A percentile compares a stretch with the other conserved stretches of the same genome.
phyloP scores from a whole-genome alignment of 92 coral and sea anemone species.

The Epizoanthus illoricatus region DNA sequence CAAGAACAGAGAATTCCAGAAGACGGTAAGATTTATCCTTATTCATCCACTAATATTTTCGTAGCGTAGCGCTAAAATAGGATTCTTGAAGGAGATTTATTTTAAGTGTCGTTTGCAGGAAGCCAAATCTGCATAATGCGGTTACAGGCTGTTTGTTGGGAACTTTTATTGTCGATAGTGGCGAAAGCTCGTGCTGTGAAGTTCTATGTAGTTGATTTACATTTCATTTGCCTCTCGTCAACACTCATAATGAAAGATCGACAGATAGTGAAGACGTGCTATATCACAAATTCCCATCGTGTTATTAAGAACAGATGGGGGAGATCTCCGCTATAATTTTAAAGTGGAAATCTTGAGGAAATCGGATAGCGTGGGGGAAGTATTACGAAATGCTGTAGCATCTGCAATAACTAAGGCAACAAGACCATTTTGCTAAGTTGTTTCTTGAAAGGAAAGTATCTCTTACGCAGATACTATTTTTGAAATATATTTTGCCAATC shows the following conservation, averaged over 20 bases:
- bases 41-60: background rate
- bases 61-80: background rate
- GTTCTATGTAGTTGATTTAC: slow-evolving; percentile 2
- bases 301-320: background rate
- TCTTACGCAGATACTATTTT: too few relatives aligned
- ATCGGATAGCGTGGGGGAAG: too few relatives aligned
- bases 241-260: background rate
- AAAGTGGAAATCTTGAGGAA: slow-evolving; percentile 15
- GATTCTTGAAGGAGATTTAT: background rate
- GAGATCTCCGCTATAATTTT: slow-evolving; percentile 6
- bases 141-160: background rate
- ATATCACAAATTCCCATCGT: background rate
- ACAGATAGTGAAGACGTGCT: too few relatives aligned
- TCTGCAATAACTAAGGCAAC: too few relatives aligned
- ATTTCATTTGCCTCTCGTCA: background rate
- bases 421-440: too few relatives aligned
- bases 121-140: slow-evolving; percentile 28
- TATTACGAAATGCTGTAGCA: too few relatives aligned
- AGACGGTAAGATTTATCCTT: slow-evolving; percentile 62
- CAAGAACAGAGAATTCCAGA: slow-evolving; percentile 91
- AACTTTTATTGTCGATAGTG: background rate
- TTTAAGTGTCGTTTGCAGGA: background rate
- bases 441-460: too few relatives aligned
- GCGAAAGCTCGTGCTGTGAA: background rate
- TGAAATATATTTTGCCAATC: background rate